Evolutionary conservation across 2,113 vertebrate genomes (phyloP).

Genomic region (Chunga burmeisteri): DNA sequence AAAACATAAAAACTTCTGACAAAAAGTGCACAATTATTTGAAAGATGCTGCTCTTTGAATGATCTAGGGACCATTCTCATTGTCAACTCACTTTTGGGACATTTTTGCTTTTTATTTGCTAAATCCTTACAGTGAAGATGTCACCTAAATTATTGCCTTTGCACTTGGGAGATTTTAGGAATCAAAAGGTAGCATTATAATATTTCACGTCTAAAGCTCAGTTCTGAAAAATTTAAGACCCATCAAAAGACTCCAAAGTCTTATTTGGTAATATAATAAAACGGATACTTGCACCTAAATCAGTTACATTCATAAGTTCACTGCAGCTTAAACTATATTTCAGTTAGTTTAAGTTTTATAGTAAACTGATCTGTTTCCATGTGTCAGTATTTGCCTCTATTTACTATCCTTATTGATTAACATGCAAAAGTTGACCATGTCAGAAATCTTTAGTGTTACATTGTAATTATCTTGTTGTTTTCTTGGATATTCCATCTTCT

Average conservation of each 20-base stretch:
- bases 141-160: neutral
- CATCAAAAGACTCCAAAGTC: neutral
- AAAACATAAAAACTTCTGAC: neutral
- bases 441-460: neutral
- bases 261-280: neutral
- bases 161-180: neutral
- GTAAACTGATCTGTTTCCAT: neutral
- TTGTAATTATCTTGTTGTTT: neutral
- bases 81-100: neutral
- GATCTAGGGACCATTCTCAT: neutral
- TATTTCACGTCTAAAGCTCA: neutral
- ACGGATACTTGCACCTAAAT: neutral
- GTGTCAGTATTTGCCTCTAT: neutral
- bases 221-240: neutral
- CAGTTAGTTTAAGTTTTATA: neutral
- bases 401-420: neutral
- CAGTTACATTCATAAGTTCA: neutral
- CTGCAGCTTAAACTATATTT: neutral
- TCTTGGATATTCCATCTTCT: neutral
- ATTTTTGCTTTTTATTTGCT: constrained; percentile 8
- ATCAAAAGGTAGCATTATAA: neutral
- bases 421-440: neutral
- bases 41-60: neutral
- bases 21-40: neutral
- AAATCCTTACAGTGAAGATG: neutral